Evolutionary conservation across 2,797 vertebrate species (phyloP).

Genomic region (Hafferia zeledoni): DNA sequence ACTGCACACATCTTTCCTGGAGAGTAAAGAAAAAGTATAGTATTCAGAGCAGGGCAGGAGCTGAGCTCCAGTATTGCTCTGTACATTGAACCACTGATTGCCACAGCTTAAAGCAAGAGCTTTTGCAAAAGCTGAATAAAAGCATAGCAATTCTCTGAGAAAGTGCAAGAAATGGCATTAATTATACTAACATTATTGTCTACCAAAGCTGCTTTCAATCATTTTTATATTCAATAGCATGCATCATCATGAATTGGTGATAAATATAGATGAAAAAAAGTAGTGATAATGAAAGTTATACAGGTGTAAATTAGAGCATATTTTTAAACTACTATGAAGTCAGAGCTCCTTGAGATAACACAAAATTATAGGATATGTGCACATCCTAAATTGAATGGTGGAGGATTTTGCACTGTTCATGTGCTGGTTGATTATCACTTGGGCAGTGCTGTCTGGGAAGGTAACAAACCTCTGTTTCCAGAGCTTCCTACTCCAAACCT

Average conservation of each 20-base stretch:
- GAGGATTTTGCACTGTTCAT: background rate
- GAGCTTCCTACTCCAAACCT: slow-evolving; percentile 1
- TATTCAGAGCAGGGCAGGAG: slow-evolving; percentile 32
- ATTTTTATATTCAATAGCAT: slow-evolving; percentile 61
- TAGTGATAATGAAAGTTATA: slow-evolving; percentile 62
- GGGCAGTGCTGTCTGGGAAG: background rate
- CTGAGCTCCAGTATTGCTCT: background rate
- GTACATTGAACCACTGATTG: background rate
- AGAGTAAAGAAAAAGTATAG: slow-evolving; percentile 46
- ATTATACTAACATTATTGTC: slow-evolving; percentile 46
- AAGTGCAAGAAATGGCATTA: slow-evolving; percentile 43
- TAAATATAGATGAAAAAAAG: slow-evolving; percentile 57
- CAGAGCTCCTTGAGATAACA: slow-evolving; percentile 50
- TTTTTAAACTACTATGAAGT: slow-evolving; percentile 58
- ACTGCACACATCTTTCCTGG: slow-evolving; percentile 38
- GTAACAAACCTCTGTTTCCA: slow-evolving; percentile 10
- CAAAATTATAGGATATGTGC: slow-evolving; percentile 50
- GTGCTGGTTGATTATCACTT: background rate
- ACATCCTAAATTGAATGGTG: slow-evolving; percentile 24
- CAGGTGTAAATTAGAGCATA: slow-evolving; percentile 63
- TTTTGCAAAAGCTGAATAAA: slow-evolving; percentile 26
- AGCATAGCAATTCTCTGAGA: slow-evolving; percentile 29
- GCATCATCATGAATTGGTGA: slow-evolving; percentile 54
- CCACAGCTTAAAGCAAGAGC: background rate
- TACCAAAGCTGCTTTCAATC: slow-evolving; percentile 51